Base-by-base conservation (phyloP, 1,140 invertebrate species). In the Rhopalosiphum padi region DNA sequence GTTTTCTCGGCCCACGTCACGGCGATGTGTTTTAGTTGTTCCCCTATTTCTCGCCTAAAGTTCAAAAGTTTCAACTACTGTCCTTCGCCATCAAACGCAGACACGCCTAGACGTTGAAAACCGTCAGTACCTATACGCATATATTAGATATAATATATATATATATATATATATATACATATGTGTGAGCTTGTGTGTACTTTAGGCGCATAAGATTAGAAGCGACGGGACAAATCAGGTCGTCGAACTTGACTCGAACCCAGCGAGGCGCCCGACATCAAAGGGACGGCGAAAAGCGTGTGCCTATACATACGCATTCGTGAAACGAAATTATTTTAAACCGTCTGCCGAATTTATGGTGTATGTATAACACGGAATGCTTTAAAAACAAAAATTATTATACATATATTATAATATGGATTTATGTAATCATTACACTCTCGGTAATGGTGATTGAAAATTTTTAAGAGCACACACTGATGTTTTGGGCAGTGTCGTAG, bases 31-130 rank as follows among this genome's bases (percentile, higher is more conserved):
- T 37, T 46, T 48, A 91, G 43, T 46, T 77, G 68, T 91, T 90
- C 48, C 88, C 53, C 51, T n/a, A 46, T 68, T 91, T 82, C 90
- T 82, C 43, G 68, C 35, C 68, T 30, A 53, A 91, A 91, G 30
- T 91, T 91, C 90, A 77, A 77, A 91, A 91, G 90, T 91, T 91
- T 83, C 68, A n/a, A 83, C 55, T 91, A 82, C 90, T 83, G 90
- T 83, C 90, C 90, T 91, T 51, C 43, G 68, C 90, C 68, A 91
- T 91, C 90, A 83, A 82, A 77, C 46, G 90, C 68, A 91, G 90
- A 83, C 90, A 83, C 46, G 43, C 68, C 90, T 83, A 43, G 37
- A 77, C 89, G 53, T 41, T 41, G 55, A n/a, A 77, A 46, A 43
- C 90, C 53, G 21, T 48, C 30, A 48, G 21, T 48, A 30, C 6